Percentiles rank a stretch among this genome's conserved stretches.
Evolutionary conservation across 2,888 invertebrate species (phyloP).

Genomic region (Reticulitermes lucifugus): DNA sequence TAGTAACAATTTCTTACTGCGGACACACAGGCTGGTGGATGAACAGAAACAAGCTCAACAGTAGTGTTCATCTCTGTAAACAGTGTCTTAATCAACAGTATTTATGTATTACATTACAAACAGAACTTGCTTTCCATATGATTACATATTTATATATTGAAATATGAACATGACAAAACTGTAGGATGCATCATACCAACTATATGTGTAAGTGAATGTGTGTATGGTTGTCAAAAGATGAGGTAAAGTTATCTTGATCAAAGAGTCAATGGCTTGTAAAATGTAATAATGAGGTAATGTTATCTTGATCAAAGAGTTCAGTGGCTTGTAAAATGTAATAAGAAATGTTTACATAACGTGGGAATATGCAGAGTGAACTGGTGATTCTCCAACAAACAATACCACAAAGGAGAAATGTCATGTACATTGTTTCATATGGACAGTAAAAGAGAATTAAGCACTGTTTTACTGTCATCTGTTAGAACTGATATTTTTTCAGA

Average conservation of each 20-base stretch:
- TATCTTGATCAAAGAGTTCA: no score
- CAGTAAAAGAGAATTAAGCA: neutral
- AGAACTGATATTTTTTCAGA: neutral
- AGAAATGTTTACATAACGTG: neutral
- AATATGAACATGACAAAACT: slow-evolving; percentile 36
- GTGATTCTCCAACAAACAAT: slow-evolving; percentile 9
- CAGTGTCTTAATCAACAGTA: slow-evolving; percentile 36
- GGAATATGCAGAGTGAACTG: neutral
- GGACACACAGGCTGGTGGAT: slow-evolving; percentile 27
- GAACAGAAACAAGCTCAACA: slow-evolving; percentile 33
- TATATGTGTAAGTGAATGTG: neutral
- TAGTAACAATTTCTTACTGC: slow-evolving; percentile 10
- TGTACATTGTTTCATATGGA: neutral
- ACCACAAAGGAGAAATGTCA: neutral
- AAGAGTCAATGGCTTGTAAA: no score
- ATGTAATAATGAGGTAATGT: neutral
- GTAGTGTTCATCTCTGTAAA: slow-evolving; percentile 11
- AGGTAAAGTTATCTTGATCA: neutral
- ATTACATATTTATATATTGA: neutral
- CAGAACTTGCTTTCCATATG: neutral
- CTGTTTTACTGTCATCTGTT: slow-evolving; percentile 27
- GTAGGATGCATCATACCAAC: slow-evolving; percentile 4
- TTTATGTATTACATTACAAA: slow-evolving; percentile 39
- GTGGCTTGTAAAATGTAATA: neutral
- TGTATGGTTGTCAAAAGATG: neutral